phyloP scores from a whole-genome alignment of 2,113 vertebrate genomes.

The Perca fluviatilis region DNA sequence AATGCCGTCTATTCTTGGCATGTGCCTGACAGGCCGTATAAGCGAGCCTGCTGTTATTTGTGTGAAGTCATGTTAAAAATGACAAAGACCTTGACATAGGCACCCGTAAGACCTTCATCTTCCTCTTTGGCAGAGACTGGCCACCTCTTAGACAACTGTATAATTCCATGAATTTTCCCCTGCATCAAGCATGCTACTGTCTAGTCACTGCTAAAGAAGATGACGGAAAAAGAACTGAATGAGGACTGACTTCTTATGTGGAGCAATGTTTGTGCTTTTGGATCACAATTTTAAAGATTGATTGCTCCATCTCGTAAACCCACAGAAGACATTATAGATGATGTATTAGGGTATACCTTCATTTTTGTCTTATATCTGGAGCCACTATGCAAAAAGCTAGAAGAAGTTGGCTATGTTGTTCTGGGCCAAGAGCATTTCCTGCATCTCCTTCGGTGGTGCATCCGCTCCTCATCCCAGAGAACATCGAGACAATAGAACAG shows the following conservation, averaged over 20 bases:
- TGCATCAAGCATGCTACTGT: conserved; percentile 24
- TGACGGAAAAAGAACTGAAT: neutral
- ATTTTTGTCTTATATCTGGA: conserved; percentile 23
- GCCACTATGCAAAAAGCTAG: conserved; percentile 49
- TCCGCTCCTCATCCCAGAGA: conserved; percentile 82
- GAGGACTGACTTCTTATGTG: neutral
- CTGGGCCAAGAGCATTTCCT: conserved; percentile 79
- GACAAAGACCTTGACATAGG: conserved; percentile 68
- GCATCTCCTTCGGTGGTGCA: conserved; percentile 78
- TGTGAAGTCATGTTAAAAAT: conserved; percentile 58
- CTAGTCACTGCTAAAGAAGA: conserved; percentile 8
- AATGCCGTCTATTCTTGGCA: conserved; percentile 58
- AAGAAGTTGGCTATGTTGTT: conserved; percentile 71
- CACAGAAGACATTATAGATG: neutral
- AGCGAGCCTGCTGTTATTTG: conserved; percentile 37
- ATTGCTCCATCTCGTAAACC: neutral
- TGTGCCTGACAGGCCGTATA: conserved; percentile 30
- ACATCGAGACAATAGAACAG: conserved; percentile 83
- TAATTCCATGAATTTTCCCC: conserved; percentile 23
- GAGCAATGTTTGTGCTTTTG: neutral
- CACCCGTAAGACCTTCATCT: conserved; percentile 42
- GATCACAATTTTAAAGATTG: neutral
- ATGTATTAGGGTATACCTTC: conserved; percentile 8
- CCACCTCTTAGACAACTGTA: conserved; percentile 16
- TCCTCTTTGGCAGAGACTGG: conserved; percentile 6